These are phyloP conservation scores for Siniperca undulata DNA, from an alignment of 2,797 vertebrate species.

Conservation along the genomic window DNA sequence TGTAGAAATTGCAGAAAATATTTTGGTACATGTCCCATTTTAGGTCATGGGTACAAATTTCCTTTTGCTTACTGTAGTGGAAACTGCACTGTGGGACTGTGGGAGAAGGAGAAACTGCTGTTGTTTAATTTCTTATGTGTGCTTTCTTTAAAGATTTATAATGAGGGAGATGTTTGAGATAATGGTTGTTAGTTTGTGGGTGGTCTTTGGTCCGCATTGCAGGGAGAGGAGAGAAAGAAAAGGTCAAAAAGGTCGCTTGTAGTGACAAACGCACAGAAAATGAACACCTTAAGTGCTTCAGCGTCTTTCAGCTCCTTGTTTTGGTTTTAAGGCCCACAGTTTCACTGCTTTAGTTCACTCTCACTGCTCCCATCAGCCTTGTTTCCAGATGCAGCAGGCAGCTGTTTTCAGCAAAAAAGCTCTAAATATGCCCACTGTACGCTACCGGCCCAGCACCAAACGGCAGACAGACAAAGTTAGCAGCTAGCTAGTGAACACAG, in stretches of 20 bases:
- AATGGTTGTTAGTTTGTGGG: neutral
- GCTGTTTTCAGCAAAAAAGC: neutral
- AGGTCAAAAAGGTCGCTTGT: neutral
- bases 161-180: conserved; percentile 14
- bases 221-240: neutral
- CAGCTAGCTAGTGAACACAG: neutral
- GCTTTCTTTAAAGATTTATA: conserved; percentile 30
- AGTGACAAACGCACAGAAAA: neutral
- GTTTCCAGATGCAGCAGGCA: neutral
- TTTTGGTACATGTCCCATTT: neutral
- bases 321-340: neutral
- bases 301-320: neutral
- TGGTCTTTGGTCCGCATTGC: neutral
- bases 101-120: neutral
- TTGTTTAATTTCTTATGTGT: conserved; percentile 33
- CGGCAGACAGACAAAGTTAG: neutral
- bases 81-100: neutral
- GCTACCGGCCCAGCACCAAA: neutral
- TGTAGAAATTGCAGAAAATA: neutral
- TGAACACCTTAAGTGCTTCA: neutral
- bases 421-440: neutral
- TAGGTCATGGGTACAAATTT: neutral
- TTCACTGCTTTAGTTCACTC: neutral
- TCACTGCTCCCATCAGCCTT: neutral
- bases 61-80: neutral